Conservation (phyloP, 2,113 vertebrate genomes). For the Bubalus kerabau region DNA sequence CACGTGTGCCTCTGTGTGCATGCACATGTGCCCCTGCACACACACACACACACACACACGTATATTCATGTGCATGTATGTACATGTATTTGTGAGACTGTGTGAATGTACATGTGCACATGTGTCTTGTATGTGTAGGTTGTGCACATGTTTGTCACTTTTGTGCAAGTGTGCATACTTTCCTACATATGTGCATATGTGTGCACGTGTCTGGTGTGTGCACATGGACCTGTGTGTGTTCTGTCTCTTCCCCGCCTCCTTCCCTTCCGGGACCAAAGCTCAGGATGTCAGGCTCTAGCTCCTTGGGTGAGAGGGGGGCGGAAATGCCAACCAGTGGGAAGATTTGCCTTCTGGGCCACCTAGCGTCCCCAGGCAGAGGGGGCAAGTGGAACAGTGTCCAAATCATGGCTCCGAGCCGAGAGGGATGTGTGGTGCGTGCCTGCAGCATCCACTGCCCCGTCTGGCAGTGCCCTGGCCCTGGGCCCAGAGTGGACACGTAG, state of each 20-base stretch:
- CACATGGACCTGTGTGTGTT: too few species aligned
- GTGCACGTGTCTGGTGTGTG: not conserved
- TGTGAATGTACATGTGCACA: not conserved
- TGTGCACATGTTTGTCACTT: not conserved
- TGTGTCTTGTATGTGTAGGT: not conserved
- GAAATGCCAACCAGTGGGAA: not conserved
- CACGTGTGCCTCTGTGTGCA: not conserved
- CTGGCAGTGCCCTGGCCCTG: fast-evolving
- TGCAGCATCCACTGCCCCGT: not conserved
- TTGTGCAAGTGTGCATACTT: not conserved
- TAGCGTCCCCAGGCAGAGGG: not conserved
- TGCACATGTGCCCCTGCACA: fast-evolving
- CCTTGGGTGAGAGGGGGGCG: fast-evolving
- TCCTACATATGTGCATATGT: not conserved
- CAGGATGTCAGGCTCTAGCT: not conserved
- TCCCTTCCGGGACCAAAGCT: not conserved
- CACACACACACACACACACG: too few species aligned
- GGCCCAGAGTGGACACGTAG: not conserved
- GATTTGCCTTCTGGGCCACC: not conserved
- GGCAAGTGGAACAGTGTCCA: not conserved
- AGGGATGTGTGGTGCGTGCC: fast-evolving
- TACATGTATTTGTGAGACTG: not conserved
- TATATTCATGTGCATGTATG: not conserved
- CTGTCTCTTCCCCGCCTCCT: not conserved
- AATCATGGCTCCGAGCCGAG: not conserved